These are phyloP conservation scores for Vollenhovia emeryi DNA, from an alignment of 1,140 invertebrate species.

Conservation along the genomic window DNA sequence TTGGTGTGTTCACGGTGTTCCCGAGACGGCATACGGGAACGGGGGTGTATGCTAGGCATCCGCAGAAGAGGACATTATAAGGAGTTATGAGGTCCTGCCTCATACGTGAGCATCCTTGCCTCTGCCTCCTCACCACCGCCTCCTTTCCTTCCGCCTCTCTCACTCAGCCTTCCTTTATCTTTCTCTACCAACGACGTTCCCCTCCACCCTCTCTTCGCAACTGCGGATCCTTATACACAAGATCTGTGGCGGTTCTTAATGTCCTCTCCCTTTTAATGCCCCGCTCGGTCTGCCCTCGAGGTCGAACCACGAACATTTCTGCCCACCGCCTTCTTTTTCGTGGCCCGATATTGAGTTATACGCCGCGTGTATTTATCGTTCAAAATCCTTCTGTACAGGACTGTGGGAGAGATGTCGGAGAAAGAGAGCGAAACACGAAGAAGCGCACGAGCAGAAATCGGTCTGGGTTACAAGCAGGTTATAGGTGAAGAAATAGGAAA, in stretches of 20 bases:
- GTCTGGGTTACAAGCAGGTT: conserved; percentile 11
- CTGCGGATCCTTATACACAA: conserved; percentile 82
- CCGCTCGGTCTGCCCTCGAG: conserved; percentile 81
- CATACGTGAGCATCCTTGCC: conserved; percentile 83
- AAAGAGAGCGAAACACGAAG: conserved; percentile 23
- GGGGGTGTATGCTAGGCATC: conserved; percentile 85
- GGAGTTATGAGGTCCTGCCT: conserved; percentile 85
- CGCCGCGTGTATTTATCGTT: conserved; percentile 82
- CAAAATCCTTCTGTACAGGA: conserved; percentile 75
- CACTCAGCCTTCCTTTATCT: conserved; percentile 69
- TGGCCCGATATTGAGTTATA: conserved; percentile 84
- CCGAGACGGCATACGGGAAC: conserved; percentile 78
- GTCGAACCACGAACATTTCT: conserved; percentile 84
- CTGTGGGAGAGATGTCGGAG: conserved; percentile 36
- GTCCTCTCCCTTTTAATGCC: conserved; percentile 85
- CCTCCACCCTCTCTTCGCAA: conserved; percentile 67
- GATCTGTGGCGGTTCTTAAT: conserved; percentile 85
- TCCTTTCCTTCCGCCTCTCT: conserved; percentile 22
- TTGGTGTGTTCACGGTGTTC: conserved; percentile 80
- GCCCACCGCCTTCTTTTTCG: conserved; percentile 78
- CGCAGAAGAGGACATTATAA: conserved; percentile 85
- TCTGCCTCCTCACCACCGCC: conserved; percentile 68
- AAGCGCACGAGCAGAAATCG: conserved; percentile 14
- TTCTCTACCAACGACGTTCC: conserved; percentile 60
- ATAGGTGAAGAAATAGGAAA: background rate